phyloP scores from a whole-genome alignment of 2,888 invertebrate genomes.

The Cataglyphis rosenhaueri region DNA sequence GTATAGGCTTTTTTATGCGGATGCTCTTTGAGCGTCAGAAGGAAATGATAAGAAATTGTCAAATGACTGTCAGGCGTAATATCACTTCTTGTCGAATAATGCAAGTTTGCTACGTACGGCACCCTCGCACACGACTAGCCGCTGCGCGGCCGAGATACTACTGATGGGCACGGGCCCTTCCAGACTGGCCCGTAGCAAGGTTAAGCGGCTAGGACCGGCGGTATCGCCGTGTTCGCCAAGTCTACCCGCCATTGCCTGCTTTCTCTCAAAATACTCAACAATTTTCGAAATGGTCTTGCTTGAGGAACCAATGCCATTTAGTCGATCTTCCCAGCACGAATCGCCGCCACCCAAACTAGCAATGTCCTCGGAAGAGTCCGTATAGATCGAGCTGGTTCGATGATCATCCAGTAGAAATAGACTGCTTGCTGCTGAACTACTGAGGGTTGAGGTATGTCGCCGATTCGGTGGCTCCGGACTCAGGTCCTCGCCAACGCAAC shows the following conservation, averaged over 20 bases:
- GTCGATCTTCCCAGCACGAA: constrained; percentile 90
- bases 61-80: constrained; percentile 57
- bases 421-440: constrained; percentile 86
- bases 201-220: constrained; percentile 79
- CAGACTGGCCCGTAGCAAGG: constrained; percentile 81
- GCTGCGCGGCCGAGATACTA: constrained; percentile 87
- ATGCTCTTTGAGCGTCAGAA: constrained; percentile 19
- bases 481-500: constrained; percentile 93
- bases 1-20: not conserved
- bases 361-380: constrained; percentile 94
- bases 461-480: constrained; percentile 85
- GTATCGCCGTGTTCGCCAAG: constrained; percentile 76
- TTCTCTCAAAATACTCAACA: constrained; percentile 95
- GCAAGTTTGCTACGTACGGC: constrained; percentile 94
- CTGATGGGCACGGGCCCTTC: constrained; percentile 85
- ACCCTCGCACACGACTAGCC: constrained; percentile 93
- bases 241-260: constrained; percentile 85
- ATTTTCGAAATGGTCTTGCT: constrained; percentile 90
- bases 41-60: constrained; percentile 52
- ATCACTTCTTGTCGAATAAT: constrained; percentile 92
- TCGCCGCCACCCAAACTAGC: constrained; percentile 93
- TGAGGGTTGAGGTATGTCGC: constrained; percentile 84
- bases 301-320: constrained; percentile 86
- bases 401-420: constrained; percentile 88
- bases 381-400: constrained; percentile 93